Base-by-base conservation (phyloP, 2,888 invertebrate species). In the Saturnia japonica region DNA sequence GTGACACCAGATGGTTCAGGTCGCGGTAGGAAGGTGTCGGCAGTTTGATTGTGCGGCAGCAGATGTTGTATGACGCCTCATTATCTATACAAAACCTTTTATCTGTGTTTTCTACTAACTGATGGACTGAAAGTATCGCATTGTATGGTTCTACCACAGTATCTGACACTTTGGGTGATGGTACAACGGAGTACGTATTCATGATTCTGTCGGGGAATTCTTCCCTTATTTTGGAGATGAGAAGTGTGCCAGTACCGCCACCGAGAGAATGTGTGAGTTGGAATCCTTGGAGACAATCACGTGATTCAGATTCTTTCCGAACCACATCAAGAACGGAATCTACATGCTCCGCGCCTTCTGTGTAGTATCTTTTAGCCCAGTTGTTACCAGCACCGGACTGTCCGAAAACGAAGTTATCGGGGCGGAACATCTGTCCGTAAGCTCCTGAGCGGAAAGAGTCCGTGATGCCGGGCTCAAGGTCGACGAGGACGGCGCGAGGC, bases 131-230 rank as follows among this genome's bases (percentile, higher is more conserved):
- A 69, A 98, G 94, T 40, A 98, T 98, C 75, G 98, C 98, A 85
- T 98, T 98, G 95, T 98, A 98, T 67, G 98, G 98, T 90, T 98
- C 98, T 71, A 98, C 98, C 80, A 98, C 98, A 78, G 98, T 98
- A 91, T 98, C n/a, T n/a, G n/a, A n/a, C n/a, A n/a, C n/a, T n/a
- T n/a, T n/a, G n/a, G n/a, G n/a, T n/a, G n/a, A n/a, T 84, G 97
- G 97, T 90, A 97, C 97, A 74, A 99, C 98, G 74, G 98, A 98
- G 95, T 98, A 99, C 87, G 98, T 99, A 95, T 98, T 98, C 99
- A 99, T 99, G 83, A 99, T 99, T 95, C 99, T 97, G 95, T 99
- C 99, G 80, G 99, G 99, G 89, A 99, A 99, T 94, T 99, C 99
- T 94, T 99, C 99, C 82, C 99, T 96, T 93, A 99, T 99, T 94